Percentiles rank a stretch among this genome's conserved stretches.
phyloP scores from a whole-genome alignment of 2,113 vertebrate species.

The Pseudopodoces humilis region DNA sequence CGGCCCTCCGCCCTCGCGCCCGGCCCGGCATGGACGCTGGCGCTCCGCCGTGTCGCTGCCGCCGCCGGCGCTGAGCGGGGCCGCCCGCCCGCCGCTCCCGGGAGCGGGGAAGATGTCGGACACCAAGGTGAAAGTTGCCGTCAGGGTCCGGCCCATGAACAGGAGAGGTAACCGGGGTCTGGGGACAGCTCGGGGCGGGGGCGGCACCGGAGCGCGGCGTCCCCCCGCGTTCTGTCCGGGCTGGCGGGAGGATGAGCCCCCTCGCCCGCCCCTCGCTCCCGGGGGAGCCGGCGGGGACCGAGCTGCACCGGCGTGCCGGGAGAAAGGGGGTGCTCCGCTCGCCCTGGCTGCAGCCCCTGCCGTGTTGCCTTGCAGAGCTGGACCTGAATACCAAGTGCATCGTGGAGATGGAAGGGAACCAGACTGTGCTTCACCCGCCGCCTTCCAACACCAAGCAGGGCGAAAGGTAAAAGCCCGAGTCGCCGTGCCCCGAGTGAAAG shows the following conservation, averaged over 20 bases:
- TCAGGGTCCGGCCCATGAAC: conserved; percentile 96
- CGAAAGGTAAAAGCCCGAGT: conserved; percentile 71
- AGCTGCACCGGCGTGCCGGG: not conserved
- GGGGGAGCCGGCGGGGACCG: not conserved
- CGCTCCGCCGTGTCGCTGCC: conserved; percentile 45
- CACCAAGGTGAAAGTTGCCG: conserved; percentile 96
- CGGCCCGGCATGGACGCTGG: conserved; percentile 66
- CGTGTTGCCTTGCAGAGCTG: conserved; percentile 83
- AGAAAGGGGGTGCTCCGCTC: not conserved
- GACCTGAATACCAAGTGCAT: conserved; percentile 98
- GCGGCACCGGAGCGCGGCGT: not conserved
- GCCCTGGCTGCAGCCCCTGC: not conserved
- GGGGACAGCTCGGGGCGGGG: not conserved
- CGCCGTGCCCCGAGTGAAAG: not conserved
- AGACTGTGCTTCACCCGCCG: conserved; percentile 92
- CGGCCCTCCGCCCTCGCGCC: not conserved
- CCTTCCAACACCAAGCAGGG: conserved; percentile 88
- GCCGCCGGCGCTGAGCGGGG: conserved; percentile 25
- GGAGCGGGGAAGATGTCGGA: conserved; percentile 87
- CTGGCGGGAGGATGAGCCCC: not conserved
- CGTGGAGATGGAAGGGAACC: conserved; percentile 98
- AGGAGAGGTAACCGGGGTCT: conserved; percentile 83
- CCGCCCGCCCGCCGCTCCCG: not conserved
- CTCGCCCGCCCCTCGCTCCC: not conserved
- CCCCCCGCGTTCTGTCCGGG: not conserved